Conservation (phyloP, 2,113 vertebrate species). For the Corydoras maculifer region DNA sequence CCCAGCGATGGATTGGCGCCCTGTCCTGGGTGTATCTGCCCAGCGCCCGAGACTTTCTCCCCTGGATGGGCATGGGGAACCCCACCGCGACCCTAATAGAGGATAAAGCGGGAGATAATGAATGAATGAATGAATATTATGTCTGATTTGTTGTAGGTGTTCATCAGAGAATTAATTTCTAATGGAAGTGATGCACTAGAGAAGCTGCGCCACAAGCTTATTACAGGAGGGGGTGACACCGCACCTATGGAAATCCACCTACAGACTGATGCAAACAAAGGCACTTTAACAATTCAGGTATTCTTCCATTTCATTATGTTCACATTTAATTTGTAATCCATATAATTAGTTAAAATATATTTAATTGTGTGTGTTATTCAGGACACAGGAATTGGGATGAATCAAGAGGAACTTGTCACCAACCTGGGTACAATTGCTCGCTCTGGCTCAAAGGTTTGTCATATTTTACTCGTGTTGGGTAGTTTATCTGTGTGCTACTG, state of each 20-base stretch:
- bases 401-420: slow-evolving; percentile 79
- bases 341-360: too few species aligned
- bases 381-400: slow-evolving; percentile 97
- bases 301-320: not conserved
- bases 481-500: not conserved
- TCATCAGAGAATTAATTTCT: slow-evolving; percentile 93
- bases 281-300: slow-evolving; percentile 94
- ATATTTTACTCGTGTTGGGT: not conserved
- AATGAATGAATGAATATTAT: not conserved
- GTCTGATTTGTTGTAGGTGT: slow-evolving; percentile 69
- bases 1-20: too few species aligned
- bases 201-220: slow-evolving; percentile 81
- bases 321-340: too few species aligned
- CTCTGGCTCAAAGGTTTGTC: slow-evolving; percentile 88
- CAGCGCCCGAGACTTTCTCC: too few species aligned
- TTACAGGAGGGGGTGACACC: slow-evolving; percentile 66
- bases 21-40: too few species aligned
- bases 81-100: too few species aligned
- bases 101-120: too few species aligned
- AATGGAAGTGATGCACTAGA: slow-evolving; percentile 91
- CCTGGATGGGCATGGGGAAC: too few species aligned
- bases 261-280: slow-evolving; percentile 74
- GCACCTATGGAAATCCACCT: slow-evolving; percentile 90
- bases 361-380: slow-evolving; percentile 38
- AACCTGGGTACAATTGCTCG: slow-evolving; percentile 92